Base-by-base conservation (phyloP, 2,797 vertebrate species). In the Botia kubotai region DNA sequence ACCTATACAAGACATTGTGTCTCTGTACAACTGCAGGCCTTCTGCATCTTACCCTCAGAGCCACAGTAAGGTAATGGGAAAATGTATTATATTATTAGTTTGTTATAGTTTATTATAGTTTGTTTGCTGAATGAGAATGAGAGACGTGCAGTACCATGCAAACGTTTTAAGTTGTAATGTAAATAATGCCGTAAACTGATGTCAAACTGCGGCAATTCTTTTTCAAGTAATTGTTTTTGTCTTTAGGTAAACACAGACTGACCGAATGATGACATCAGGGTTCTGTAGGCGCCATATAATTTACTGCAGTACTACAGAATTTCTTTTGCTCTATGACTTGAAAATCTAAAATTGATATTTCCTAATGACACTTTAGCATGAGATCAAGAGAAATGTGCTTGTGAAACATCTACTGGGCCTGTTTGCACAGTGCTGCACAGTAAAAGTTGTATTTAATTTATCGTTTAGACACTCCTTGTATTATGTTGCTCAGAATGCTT, bases 61-160 rank as follows among this genome's bases (percentile, higher is more conserved):
- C 58, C 23, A 62, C 23, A 29, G 13, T 57, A 95, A 96, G 93
- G 95, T 96, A 94, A 70, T 65, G 17, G 36, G 33, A 33, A 14
- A 72, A 10, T 53, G 29, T 12, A 73, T 53, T 2, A n/a, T 43
- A 33, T 29, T 12, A 73, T 53, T 2, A 33, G 52, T 66, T 16
- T 14, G 16, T 26, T 75, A 36, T 58, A 70, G 60, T 53, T 29
- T 12, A 73, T 53, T 2, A n/a, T 43, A 33, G 52, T 66, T 16
- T 14, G 23, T 26, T 3, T 2, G 6, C 19, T 16, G 52, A 14
- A 55, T 33, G 4, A 67, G 10, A 69, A 19, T 36, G 3, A n/a
- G 12, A n/a, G 7, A 16, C 19, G 16, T 14, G n/a, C 16, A 3
- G 1, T 26, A 17, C 14, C 14, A 66, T 29, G 12, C 23, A 29